Evolutionary conservation across 2,888 invertebrate genomes (phyloP).

Genomic region (Helleia helle): DNA sequence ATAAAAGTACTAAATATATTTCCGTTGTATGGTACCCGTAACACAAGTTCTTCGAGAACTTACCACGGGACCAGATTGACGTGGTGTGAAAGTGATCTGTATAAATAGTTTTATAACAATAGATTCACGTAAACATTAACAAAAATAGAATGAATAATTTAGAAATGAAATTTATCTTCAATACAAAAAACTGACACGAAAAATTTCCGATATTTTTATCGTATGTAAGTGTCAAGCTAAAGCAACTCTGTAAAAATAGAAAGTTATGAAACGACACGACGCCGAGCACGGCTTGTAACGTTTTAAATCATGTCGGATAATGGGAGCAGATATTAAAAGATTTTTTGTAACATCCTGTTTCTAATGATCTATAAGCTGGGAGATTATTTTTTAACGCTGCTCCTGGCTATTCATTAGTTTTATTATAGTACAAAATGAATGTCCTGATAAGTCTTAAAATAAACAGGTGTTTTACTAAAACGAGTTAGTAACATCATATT

Average conservation of each 20-base stretch:
- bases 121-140: too few species aligned
- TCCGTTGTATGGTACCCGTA: too few species aligned
- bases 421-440: background rate
- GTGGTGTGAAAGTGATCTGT: too few species aligned
- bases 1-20: too few species aligned
- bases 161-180: too few species aligned
- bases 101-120: too few species aligned
- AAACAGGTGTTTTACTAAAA: background rate
- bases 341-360: slow-evolving; percentile 28
- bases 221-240: background rate
- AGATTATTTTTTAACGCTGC: slow-evolving; percentile 2
- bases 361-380: slow-evolving; percentile 29
- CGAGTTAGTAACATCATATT: background rate
- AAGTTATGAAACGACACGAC: background rate
- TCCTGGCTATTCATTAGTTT: slow-evolving; percentile 6
- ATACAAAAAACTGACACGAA: too few species aligned
- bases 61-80: too few species aligned
- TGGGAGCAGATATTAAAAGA: slow-evolving; percentile 6
- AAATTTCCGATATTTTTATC: too few species aligned
- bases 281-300: background rate
- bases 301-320: slow-evolving; percentile 3
- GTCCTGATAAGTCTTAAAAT: background rate
- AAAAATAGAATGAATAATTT: too few species aligned
- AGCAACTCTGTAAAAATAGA: background rate
- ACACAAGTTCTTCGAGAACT: too few species aligned